Evolutionary conservation across 1,140 invertebrate genomes (phyloP).

Genomic region (Cydia splendana): DNA sequence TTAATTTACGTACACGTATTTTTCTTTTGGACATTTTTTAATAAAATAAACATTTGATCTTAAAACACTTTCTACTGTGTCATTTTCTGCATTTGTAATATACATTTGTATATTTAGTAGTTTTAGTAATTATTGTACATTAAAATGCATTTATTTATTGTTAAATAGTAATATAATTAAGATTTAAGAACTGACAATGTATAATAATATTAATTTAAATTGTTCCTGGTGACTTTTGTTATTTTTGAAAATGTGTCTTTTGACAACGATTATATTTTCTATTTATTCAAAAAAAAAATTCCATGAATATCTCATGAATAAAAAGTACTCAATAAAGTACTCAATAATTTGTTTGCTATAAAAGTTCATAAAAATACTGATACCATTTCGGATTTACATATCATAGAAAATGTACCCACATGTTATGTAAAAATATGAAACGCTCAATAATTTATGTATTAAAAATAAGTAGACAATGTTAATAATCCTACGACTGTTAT

Average conservation of each 20-base stretch:
- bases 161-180: slow-evolving; percentile 41
- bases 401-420: background rate
- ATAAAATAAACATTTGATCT: background rate
- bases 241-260: slow-evolving; percentile 4
- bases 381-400: no score
- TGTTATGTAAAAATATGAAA: slow-evolving; percentile 11
- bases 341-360: no score
- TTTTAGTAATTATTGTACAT: slow-evolving; percentile 39
- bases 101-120: slow-evolving; percentile 42
- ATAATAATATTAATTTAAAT: slow-evolving; percentile 34
- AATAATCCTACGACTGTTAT: slow-evolving; percentile 51
- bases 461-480: slow-evolving; percentile 41
- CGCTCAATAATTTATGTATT: slow-evolving; percentile 33
- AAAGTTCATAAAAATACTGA: no score
- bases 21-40: background rate
- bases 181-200: slow-evolving; percentile 45
- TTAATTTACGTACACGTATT: background rate
- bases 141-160: slow-evolving; percentile 51
- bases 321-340: no score
- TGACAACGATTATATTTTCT: background rate
- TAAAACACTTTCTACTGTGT: slow-evolving; percentile 6
- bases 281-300: slow-evolving; percentile 8
- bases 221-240: slow-evolving; percentile 33
- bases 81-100: slow-evolving; percentile 36
- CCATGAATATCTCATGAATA: background rate